A percentile compares a stretch with the other conserved stretches of the same genome.
Conservation (phyloP, 2,888 invertebrate genomes). For the Imbricaverruca yamaguchii region DNA sequence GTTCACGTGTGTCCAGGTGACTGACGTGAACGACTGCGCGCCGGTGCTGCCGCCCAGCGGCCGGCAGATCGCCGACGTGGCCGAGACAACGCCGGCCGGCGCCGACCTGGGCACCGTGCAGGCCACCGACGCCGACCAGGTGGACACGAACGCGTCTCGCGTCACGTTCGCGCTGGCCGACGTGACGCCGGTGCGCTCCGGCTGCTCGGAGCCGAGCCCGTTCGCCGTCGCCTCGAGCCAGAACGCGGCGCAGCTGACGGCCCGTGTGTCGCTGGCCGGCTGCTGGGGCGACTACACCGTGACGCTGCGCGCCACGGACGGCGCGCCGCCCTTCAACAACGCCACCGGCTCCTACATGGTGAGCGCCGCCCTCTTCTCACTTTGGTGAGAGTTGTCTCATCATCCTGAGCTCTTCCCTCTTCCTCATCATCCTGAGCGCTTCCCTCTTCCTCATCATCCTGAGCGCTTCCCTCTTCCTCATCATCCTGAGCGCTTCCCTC, state of each 20-base stretch:
- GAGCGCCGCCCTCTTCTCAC: neutral
- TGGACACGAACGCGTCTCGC: neutral
- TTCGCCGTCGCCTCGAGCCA: neutral
- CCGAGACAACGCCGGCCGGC: neutral
- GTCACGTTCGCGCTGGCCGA: neutral
- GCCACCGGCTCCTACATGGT: neutral
- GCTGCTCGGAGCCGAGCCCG: neutral
- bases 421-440: too few species aligned
- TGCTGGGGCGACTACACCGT: conserved; percentile 1
- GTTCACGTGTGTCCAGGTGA: too few species aligned
- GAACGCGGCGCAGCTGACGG: neutral
- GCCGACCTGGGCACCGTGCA: neutral
- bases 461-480: too few species aligned
- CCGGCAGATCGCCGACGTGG: neutral
- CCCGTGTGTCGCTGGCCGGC: neutral
- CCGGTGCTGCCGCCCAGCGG: neutral
- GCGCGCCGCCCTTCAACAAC: neutral
- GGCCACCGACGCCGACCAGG: neutral
- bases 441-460: too few species aligned
- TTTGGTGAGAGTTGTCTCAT: too few species aligned
- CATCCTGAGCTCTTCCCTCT: too few species aligned
- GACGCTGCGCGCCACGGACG: neutral
- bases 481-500: too few species aligned
- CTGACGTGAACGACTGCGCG: neutral
- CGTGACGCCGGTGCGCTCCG: neutral